Conservation (phyloP, 2,797 vertebrate genomes). For the Tragopan temminckii region DNA sequence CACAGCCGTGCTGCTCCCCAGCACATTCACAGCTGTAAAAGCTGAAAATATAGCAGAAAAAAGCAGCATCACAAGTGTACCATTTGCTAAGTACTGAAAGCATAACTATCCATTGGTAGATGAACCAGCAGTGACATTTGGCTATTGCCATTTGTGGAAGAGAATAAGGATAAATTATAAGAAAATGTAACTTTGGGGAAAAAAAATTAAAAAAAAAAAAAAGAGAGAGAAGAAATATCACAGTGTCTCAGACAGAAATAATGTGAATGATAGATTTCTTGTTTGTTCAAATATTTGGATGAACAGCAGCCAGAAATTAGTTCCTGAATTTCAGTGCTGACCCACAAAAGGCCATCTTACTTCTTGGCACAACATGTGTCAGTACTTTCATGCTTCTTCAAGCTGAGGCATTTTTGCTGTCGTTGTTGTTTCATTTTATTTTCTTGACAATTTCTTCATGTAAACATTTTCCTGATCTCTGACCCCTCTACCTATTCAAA, state of each 20-base stretch:
- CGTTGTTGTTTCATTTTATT: neutral
- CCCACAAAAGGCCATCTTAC: neutral
- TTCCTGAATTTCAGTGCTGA: neutral
- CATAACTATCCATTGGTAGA: neutral
- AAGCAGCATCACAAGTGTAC: neutral
- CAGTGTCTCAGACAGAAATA: neutral
- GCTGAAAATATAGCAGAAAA: conserved; percentile 13
- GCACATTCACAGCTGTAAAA: neutral
- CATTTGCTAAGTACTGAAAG: neutral
- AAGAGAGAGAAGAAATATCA: neutral
- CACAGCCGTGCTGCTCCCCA: neutral
- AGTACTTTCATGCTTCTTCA: neutral
- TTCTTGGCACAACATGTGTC: neutral
- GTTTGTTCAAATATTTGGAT: neutral
- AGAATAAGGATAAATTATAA: neutral
- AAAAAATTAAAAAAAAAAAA: neutral
- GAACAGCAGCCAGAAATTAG: neutral
- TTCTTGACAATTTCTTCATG: neutral
- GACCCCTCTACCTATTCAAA: neutral
- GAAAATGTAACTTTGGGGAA: neutral
- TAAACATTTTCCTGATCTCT: neutral
- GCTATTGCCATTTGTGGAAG: neutral
- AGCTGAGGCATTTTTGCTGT: neutral
- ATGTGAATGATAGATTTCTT: neutral
- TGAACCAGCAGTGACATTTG: neutral